Base-by-base conservation (phyloP, 1,140 invertebrate genomes). In the Anastatus disparis region DNA sequence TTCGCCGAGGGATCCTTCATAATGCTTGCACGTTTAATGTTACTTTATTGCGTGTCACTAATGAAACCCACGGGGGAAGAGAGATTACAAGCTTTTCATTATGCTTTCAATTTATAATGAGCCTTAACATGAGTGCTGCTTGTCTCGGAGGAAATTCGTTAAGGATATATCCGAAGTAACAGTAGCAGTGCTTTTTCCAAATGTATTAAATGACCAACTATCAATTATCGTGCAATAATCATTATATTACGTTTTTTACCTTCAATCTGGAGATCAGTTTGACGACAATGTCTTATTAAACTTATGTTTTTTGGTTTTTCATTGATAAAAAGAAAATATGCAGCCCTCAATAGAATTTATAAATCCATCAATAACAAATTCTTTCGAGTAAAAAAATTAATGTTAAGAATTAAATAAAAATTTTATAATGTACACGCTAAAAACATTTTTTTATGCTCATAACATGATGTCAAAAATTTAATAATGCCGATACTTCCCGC, bases 31-130 rank as follows among this genome's bases (percentile, higher is more conserved):
- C 46, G 24, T 20, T 42, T 42, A 53, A 52, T 55, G 55, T 26
- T 29, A 20, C 64, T 67, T 68, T 68, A 68, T 68, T 68, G 65
- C 65, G 65, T 68, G 65, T 68, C 22, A 50, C 65, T 68, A 59
- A 68, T 68, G 65, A 68, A 68, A 50, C 56, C 65, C 65, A 58
- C 42, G 40, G n/a, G 52, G 24, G 42, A 46, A 58, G 24, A 58
- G 52, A 38, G 22, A 46, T 27, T 55, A 66, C 52, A 42, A 66
- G 52, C 52, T 66, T 67, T n/a, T 67, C 53, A 26, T 55, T 53
- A 58, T 67, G 24, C 53, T 58, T 48, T 56, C 64, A 58, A 67
- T 67, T 58, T 56, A 67, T 67, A 58, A 67, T 56, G 50, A 66
- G 52, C n/a, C 24, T 9, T 12, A 44, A 15, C 42, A 44, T n/a